Evolutionary conservation across 2,888 invertebrate genomes (phyloP).

Genomic region (Synanthedon vespiformis): DNA sequence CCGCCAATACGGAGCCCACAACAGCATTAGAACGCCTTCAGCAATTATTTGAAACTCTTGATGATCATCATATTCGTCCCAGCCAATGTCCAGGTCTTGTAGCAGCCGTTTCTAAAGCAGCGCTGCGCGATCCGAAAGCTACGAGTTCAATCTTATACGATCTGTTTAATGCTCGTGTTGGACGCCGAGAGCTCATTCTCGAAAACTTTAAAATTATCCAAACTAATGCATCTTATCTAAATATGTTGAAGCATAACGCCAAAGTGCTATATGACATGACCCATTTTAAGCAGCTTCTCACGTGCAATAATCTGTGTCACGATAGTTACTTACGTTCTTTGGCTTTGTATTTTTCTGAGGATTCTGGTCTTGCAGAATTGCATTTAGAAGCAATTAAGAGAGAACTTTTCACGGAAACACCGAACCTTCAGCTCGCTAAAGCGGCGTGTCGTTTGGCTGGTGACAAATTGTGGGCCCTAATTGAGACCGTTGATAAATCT

Average conservation of each 20-base stretch:
- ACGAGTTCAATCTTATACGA: constrained; percentile 17
- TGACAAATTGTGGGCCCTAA: constrained; percentile 1
- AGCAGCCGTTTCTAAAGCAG: constrained; percentile 15
- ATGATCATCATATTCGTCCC: background rate
- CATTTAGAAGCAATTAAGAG: constrained; percentile 11
- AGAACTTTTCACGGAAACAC: constrained; percentile 1
- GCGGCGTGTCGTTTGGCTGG: constrained; percentile 12
- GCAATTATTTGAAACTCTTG: background rate
- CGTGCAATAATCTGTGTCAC: constrained; percentile 10
- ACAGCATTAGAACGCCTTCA: background rate
- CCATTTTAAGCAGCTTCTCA: constrained; percentile 14
- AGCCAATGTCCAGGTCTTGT: constrained; percentile 15
- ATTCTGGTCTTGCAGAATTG: constrained; percentile 22
- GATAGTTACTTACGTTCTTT: constrained; percentile 28
- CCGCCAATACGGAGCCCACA: constrained; percentile 8
- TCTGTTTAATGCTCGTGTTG: constrained; percentile 23
- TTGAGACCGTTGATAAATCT: constrained; percentile 12
- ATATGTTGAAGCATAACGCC: constrained; percentile 34
- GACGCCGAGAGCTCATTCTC: constrained; percentile 26
- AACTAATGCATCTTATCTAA: constrained; percentile 31
- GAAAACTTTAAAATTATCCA: constrained; percentile 25
- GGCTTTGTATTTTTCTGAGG: constrained; percentile 32
- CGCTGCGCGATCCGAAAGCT: constrained; percentile 12
- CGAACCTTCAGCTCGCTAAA: constrained; percentile 10
- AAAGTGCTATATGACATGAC: constrained; percentile 16